Evolutionary conservation across 2,888 invertebrate species (phyloP).

Genomic region (Rhorus exstirpatorius): DNA sequence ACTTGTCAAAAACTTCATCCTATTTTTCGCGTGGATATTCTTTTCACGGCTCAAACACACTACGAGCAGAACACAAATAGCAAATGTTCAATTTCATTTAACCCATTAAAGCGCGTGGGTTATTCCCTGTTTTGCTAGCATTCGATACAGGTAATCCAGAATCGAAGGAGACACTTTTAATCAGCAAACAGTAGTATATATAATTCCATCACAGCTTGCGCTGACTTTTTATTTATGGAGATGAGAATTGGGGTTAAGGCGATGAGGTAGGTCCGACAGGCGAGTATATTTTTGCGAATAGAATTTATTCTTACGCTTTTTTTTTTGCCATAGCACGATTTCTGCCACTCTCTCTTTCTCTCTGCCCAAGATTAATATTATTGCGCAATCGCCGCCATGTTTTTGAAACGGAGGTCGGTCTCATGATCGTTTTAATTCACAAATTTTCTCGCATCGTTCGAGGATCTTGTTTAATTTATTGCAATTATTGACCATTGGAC

Average conservation of each 20-base stretch:
- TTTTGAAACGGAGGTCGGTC: constrained; percentile 46
- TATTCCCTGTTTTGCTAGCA: too few species aligned
- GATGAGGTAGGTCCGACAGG: constrained; percentile 30
- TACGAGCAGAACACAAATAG: too few species aligned
- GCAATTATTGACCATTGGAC: constrained; percentile 47
- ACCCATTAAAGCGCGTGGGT: too few species aligned
- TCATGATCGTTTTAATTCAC: constrained; percentile 29
- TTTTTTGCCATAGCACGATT: constrained; percentile 11
- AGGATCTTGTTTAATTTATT: constrained; percentile 48
- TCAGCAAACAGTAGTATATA: not conserved
- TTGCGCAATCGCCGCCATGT: constrained; percentile 35
- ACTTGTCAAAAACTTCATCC: too few species aligned
- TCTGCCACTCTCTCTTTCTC: constrained; percentile 25
- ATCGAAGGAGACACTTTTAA: not conserved
- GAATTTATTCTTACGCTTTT: not conserved
- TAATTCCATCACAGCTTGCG: not conserved
- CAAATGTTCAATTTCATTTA: too few species aligned
- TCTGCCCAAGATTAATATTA: constrained; percentile 14
- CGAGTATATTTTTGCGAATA: constrained; percentile 22
- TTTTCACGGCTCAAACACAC: too few species aligned
- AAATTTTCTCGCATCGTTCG: constrained; percentile 33
- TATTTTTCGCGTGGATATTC: too few species aligned
- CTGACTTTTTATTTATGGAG: constrained; percentile 25
- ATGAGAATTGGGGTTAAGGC: constrained; percentile 48
- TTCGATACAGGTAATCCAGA: not conserved